Base-by-base conservation (phyloP, 2,797 vertebrate species). In the Sebastiscus tertius region DNA sequence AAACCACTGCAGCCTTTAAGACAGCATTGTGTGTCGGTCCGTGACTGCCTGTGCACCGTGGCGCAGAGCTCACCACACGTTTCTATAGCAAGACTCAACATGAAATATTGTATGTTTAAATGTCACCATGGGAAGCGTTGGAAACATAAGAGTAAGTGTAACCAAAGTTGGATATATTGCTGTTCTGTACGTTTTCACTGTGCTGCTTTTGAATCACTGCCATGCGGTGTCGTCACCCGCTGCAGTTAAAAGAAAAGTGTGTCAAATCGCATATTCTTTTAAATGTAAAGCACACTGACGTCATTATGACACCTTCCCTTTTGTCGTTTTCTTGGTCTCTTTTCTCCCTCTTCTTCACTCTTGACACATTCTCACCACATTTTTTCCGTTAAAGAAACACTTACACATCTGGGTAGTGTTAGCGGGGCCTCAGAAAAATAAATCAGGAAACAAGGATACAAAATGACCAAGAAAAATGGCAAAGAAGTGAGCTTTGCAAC, bases 351-450 rank as follows among this genome's bases (percentile, higher is more conserved):
- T 34, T 77, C 60, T 79, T 80, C 70, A 63, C 71, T 72, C 61
- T 73, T 72, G 62, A 72, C 79, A 84, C 59, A 70, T 82, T 86
- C 77, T 84, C 55, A 72, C 77, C 64, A 82, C 76, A 76, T 84
- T 87, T 73, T 68, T 90, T 77, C 64, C 12, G 9, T 84, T 81
- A 78, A 74, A 83, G 72, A 88, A 82, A 89, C 88, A 79, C 77
- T 86, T 63, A 42, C 72, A 93, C 92, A 92, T 94, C 93, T 94
- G 92, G 92, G 76, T 75, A 69, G 66, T 72, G 83, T 93, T 94
- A 93, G 83, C 58, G 22, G 72, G 71, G 79, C 86, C 81, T 90
- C 86, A 75, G 65, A 82, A 85, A 91, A 87, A 94, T 87, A 90
- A 92, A 94, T 90, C 87, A 87, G 72, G 84, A 88, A 75, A 86